Conservation (phyloP, 2,888 invertebrate species). For the Nemapogon koenigi region DNA sequence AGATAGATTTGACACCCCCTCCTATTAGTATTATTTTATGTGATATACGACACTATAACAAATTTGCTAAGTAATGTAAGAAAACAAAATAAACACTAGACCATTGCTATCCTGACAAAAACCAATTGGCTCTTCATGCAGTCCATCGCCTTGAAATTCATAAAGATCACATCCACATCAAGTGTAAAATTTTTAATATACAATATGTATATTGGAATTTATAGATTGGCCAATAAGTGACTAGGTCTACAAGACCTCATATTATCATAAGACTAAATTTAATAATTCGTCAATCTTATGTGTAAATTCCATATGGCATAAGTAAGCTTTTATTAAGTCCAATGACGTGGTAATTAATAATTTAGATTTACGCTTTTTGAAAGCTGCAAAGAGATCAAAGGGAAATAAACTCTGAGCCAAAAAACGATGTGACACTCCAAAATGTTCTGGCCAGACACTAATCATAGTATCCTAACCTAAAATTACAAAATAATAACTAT, state of each 20-base stretch:
- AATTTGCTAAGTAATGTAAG: constrained; percentile 58
- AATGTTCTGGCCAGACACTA: constrained; percentile 65
- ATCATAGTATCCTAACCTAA: constrained; percentile 64
- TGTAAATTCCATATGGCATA: constrained; percentile 64
- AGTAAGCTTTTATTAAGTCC: constrained; percentile 64
- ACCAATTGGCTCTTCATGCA: constrained; percentile 58
- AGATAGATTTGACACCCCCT: constrained; percentile 64
- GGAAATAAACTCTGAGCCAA: constrained; percentile 64
- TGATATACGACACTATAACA: constrained; percentile 58
- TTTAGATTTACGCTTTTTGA: constrained; percentile 63
- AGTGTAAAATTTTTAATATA: constrained; percentile 47
- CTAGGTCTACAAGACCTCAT: constrained; percentile 59
- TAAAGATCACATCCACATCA: constrained; percentile 38
- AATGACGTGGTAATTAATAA: constrained; percentile 47
- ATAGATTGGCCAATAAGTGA: constrained; percentile 63
- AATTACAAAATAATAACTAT: constrained; percentile 38
- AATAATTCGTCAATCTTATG: constrained; percentile 66
- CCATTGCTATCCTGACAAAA: constrained; percentile 63
- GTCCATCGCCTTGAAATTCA: constrained; percentile 54
- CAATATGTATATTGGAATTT: constrained; percentile 65
- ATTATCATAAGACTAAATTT: constrained; percentile 60
- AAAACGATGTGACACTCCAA: constrained; percentile 60
- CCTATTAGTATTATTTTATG: constrained; percentile 60
- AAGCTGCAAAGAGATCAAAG: constrained; percentile 65
- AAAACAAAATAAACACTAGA: constrained; percentile 62